A percentile compares a stretch with the other conserved stretches of the same genome.
phyloP scores from a whole-genome alignment of 1,140 invertebrate genomes.

The Nephila pilipes region DNA sequence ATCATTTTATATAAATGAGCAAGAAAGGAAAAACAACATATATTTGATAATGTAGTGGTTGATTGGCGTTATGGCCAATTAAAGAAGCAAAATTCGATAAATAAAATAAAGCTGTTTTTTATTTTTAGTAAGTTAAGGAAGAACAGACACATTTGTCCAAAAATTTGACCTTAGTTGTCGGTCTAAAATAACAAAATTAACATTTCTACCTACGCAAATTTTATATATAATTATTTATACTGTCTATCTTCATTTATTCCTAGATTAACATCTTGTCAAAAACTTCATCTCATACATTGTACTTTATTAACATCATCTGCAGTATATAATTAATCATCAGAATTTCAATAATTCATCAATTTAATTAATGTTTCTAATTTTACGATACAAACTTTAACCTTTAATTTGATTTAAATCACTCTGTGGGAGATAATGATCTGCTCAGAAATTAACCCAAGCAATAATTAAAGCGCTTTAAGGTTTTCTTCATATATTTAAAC shows the following conservation, averaged over 20 bases:
- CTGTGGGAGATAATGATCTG: too few relatives aligned
- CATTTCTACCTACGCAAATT: neutral
- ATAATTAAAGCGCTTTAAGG: too few relatives aligned
- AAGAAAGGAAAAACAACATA: too few relatives aligned
- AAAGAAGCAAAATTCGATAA: neutral
- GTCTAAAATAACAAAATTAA: neutral
- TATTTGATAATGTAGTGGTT: too few relatives aligned
- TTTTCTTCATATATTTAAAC: too few relatives aligned
- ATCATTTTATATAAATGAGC: too few relatives aligned
- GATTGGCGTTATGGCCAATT: neutral
- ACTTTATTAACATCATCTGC: neutral
- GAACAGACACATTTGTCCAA: neutral
- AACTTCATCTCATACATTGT: neutral
- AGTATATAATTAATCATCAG: neutral
- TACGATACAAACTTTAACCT: neutral
- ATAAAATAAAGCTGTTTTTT: neutral
- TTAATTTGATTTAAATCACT: neutral
- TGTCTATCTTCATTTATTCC: slow-evolving; percentile 32
- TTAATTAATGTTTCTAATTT: neutral
- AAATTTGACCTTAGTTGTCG: slow-evolving; percentile 8
- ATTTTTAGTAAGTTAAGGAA: neutral
- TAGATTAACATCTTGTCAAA: neutral
- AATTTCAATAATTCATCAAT: too few relatives aligned
- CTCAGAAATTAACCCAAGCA: too few relatives aligned
- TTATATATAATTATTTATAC: neutral